Conservation (phyloP, 2,113 vertebrate genomes). For the Pygathrix nemaeus region DNA sequence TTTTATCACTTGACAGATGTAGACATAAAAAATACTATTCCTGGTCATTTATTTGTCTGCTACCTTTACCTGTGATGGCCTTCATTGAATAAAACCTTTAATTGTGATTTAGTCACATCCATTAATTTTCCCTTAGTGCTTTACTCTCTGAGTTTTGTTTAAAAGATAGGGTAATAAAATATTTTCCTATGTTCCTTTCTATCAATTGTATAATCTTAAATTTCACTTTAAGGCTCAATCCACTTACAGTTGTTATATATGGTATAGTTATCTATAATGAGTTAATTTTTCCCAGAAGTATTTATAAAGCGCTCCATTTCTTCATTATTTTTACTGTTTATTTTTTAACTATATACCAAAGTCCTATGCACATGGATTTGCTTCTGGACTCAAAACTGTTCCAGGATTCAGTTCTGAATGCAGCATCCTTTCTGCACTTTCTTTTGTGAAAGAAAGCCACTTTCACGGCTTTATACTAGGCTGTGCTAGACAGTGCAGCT, state of each 20-base stretch:
- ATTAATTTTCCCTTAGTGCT: background rate
- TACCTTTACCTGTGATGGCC: background rate
- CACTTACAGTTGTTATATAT: background rate
- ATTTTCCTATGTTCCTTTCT: background rate
- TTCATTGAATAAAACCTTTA: background rate
- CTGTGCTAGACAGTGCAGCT: background rate
- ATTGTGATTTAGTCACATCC: background rate
- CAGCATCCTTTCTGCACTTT: background rate
- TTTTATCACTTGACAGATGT: background rate
- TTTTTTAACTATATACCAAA: background rate
- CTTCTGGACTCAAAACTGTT: background rate
- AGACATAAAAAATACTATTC: background rate
- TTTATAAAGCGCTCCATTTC: background rate
- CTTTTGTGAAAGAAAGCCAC: background rate
- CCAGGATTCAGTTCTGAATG: background rate
- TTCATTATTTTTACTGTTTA: background rate
- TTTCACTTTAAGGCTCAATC: background rate
- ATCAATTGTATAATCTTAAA: background rate
- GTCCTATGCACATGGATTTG: background rate
- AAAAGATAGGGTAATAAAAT: background rate
- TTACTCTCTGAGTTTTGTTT: background rate
- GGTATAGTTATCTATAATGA: background rate
- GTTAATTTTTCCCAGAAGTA: background rate
- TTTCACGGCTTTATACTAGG: background rate
- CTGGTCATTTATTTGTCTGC: background rate